Percentiles rank a stretch among this genome's conserved stretches.
Evolutionary conservation across 2,888 invertebrate species (phyloP).

Genomic region (Himalopsyche anomala): DNA sequence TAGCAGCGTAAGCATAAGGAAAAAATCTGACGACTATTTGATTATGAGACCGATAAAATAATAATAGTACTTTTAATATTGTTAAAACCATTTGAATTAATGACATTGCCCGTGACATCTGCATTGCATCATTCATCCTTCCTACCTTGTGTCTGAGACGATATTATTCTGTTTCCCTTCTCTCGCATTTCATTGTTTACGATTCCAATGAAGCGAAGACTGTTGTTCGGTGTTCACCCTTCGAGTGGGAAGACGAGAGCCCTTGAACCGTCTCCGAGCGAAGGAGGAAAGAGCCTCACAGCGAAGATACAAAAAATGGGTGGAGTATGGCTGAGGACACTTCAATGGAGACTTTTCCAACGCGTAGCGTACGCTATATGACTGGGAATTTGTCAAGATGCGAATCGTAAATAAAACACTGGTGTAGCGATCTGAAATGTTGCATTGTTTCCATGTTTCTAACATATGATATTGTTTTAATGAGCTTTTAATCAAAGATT

Average conservation of each 20-base stretch:
- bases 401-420: not conserved
- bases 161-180: constrained; percentile 22
- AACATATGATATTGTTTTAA: no score
- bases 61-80: no score
- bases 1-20: no score
- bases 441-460: no score
- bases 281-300: not conserved
- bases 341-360: constrained; percentile 7
- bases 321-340: not conserved
- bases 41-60: no score
- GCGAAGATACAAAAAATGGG: constrained; percentile 14
- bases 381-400: not conserved
- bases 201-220: constrained; percentile 22
- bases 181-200: constrained; percentile 14
- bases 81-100: not conserved
- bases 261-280: constrained; percentile 6
- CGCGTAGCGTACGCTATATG: not conserved
- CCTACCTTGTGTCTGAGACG: not conserved
- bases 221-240: constrained; percentile 20
- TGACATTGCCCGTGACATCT: not conserved
- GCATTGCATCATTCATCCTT: not conserved
- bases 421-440: no score
- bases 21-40: no score
- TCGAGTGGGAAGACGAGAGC: constrained; percentile 11
- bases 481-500: no score